These are phyloP conservation scores for Agonopterix arenella DNA, from an alignment of 2,888 invertebrate species.

Conservation along the genomic window DNA sequence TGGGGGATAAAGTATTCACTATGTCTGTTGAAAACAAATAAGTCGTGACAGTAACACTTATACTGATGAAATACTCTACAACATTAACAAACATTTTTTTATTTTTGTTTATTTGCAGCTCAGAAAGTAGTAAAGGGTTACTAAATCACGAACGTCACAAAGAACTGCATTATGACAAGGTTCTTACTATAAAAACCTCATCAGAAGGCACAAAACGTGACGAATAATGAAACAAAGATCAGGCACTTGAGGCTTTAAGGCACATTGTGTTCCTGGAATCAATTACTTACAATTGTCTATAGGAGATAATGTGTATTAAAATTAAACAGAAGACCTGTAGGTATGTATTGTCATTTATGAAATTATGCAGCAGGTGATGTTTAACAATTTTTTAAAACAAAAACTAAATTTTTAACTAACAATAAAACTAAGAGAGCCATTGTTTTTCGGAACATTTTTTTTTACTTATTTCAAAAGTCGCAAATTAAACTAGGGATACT, in stretches of 20 bases:
- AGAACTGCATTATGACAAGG: conserved; percentile 25
- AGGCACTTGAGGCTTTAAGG: conserved; percentile 61
- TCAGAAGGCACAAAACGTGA: conserved; percentile 26
- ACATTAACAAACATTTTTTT: too few species aligned
- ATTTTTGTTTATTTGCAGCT: not conserved
- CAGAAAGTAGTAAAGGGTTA: not conserved
- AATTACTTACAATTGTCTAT: not conserved
- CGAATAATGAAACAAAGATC: conserved; percentile 27
- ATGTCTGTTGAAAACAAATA: not conserved
- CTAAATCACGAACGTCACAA: not conserved
- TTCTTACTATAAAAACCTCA: conserved; percentile 32
- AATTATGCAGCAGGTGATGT: too few species aligned
- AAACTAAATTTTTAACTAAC: conserved; percentile 27
- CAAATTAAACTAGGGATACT: too few species aligned
- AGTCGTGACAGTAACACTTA: not conserved
- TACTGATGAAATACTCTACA: too few species aligned
- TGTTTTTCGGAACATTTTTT: too few species aligned
- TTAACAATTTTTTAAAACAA: conserved; percentile 19
- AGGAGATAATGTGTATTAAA: not conserved
- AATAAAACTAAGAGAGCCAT: conserved; percentile 18
- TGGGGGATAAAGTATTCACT: conserved; percentile 8
- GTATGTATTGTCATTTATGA: too few species aligned
- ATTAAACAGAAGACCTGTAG: too few species aligned
- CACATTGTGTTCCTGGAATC: conserved; percentile 47
- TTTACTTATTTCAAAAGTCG: too few species aligned